Evolutionary conservation across 2,888 invertebrate species (phyloP).

Genomic region (Protonemura montana): DNA sequence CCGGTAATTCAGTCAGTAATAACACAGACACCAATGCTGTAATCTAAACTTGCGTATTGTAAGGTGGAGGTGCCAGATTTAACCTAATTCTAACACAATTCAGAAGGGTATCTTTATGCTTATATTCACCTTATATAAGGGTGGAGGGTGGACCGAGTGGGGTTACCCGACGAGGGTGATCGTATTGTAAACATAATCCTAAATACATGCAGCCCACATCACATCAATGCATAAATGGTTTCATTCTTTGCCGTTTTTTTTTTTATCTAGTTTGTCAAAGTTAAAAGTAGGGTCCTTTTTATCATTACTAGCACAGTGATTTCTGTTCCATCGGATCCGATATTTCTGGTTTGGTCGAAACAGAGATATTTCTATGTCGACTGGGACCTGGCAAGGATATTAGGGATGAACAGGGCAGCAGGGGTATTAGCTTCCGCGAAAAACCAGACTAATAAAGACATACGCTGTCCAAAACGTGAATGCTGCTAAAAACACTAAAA

Average conservation of each 20-base stretch:
- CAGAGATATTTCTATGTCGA: not conserved
- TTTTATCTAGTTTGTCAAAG: slow-evolving; percentile 10
- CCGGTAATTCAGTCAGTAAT: too few relatives aligned
- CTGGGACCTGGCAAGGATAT: not conserved
- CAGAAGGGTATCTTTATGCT: too few relatives aligned
- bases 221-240: slow-evolving; percentile 28
- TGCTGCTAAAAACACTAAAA: not conserved
- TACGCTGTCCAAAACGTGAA: not conserved
- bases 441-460: not conserved
- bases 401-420: not conserved
- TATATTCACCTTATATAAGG: too few relatives aligned
- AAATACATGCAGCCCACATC: not conserved
- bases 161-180: not conserved
- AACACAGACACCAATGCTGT: too few relatives aligned
- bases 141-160: not conserved
- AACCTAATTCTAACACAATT: too few relatives aligned
- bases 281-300: not conserved
- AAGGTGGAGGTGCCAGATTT: too few relatives aligned
- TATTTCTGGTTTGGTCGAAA: not conserved
- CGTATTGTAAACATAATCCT: not conserved
- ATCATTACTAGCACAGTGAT: not conserved
- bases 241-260: not conserved
- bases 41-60: too few relatives aligned
- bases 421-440: not conserved
- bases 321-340: not conserved